Conservation (phyloP, 2,888 invertebrate species). For the Copidosoma aretas region DNA sequence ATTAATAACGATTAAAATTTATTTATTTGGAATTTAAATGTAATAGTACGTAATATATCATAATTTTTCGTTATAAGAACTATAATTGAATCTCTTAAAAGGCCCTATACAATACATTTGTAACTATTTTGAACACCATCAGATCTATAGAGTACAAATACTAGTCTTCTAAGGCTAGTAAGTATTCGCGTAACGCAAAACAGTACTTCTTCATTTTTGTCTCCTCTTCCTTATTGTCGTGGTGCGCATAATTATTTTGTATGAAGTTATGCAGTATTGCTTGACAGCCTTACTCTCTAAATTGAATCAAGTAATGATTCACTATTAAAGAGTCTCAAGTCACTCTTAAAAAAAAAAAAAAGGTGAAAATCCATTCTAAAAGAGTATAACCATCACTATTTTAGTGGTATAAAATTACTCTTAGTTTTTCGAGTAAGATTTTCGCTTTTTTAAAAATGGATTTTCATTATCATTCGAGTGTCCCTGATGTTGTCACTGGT, state of each 20-base stretch:
- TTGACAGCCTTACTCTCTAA: constrained; percentile 11
- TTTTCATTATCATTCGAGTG: no score
- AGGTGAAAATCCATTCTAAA: no score
- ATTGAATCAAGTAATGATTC: no score
- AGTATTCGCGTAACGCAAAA: constrained; percentile 45
- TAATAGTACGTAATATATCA: constrained; percentile 22
- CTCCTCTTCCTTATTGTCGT: constrained; percentile 29
- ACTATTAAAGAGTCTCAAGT: no score
- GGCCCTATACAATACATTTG: constrained; percentile 38
- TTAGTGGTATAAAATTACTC: no score
- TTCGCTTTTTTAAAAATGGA: no score
- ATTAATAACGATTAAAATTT: constrained; percentile 33
- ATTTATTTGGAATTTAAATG: constrained; percentile 15
- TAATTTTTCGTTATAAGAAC: constrained; percentile 35
- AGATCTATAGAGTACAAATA: constrained; percentile 51
- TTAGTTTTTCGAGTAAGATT: no score
- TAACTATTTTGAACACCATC: constrained; percentile 52
- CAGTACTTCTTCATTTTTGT: constrained; percentile 12
- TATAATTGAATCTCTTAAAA: constrained; percentile 39
- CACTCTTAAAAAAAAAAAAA: no score
- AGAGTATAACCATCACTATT: no score
- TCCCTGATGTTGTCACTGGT: no score
- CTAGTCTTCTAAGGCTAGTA: constrained; percentile 55
- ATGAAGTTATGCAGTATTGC: constrained; percentile 33
- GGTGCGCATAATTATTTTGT: constrained; percentile 4